Conservation (phyloP, 2,888 invertebrate genomes). For the Hypomecis atomaria region DNA sequence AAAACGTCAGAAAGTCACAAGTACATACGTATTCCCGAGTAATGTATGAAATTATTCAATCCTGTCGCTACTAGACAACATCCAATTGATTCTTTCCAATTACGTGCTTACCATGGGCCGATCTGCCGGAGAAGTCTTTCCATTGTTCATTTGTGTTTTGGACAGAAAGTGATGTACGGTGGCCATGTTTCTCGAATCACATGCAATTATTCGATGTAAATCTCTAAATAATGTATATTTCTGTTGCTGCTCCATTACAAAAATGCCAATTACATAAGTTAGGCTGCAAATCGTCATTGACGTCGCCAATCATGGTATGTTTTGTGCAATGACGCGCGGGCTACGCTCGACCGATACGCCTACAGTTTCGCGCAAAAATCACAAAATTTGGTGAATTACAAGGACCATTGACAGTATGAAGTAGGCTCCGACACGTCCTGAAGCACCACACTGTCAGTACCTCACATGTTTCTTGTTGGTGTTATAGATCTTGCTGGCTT, state of each 20-base stretch:
- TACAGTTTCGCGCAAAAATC: conserved; percentile 81
- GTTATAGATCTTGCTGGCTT: conserved; percentile 90
- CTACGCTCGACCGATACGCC: conserved; percentile 57
- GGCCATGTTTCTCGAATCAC: conserved; percentile 83
- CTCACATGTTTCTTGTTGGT: conserved; percentile 82
- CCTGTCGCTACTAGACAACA: conserved; percentile 72
- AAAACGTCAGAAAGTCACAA: conserved; percentile 84
- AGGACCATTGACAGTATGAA: conserved; percentile 78
- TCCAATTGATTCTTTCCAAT: conserved; percentile 75
- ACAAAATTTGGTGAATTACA: conserved; percentile 79
- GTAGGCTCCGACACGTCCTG: conserved; percentile 71
- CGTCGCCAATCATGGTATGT: conserved; percentile 60
- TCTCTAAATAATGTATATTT: conserved; percentile 66
- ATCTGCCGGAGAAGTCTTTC: conserved; percentile 66
- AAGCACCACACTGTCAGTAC: conserved; percentile 78
- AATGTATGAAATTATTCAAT: conserved; percentile 82
- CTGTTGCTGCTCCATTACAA: conserved; percentile 65
- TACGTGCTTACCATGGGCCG: conserved; percentile 58
- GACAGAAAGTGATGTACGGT: conserved; percentile 70
- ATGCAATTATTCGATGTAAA: conserved; percentile 75
- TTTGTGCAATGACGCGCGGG: conserved; percentile 61
- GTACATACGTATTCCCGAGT: conserved; percentile 81
- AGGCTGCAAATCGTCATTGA: conserved; percentile 53
- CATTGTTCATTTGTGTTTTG: conserved; percentile 80
- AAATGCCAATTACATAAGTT: conserved; percentile 77